These are phyloP conservation scores for Drosophila orosa DNA, from an alignment of 1,140 invertebrate genomes.

Conservation along the genomic window DNA sequence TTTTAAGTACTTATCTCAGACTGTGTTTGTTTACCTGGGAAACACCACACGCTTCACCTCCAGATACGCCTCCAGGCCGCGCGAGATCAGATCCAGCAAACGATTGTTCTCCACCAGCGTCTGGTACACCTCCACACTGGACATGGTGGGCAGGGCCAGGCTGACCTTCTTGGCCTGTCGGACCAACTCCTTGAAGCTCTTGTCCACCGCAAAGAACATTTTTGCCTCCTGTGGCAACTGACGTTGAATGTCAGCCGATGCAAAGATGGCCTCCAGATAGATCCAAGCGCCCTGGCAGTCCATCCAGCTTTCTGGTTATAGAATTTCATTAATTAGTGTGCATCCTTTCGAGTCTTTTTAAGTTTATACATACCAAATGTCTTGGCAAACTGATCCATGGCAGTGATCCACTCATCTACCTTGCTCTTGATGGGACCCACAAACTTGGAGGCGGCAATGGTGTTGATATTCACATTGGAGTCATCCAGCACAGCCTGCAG, in stretches of 20 bases:
- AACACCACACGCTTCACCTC: conserved; percentile 96
- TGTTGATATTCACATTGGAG: conserved; percentile 93
- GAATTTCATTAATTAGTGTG: too few relatives aligned
- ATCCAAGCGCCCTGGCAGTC: conserved; percentile 93
- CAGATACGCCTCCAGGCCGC: conserved; percentile 91
- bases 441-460: conserved; percentile 92
- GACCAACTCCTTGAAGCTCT: conserved; percentile 94
- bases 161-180: conserved; percentile 89
- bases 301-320: conserved; percentile 91
- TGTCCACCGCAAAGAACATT: conserved; percentile 93
- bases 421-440: conserved; percentile 91
- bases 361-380: conserved; percentile 87
- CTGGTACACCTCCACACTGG: conserved; percentile 88
- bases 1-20: too few relatives aligned
- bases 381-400: conserved; percentile 90
- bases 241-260: conserved; percentile 94
- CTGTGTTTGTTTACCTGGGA: conserved; percentile 89
- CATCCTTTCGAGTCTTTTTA: neutral
- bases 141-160: conserved; percentile 89
- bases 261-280: conserved; percentile 94
- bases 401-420: conserved; percentile 91
- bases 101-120: conserved; percentile 90
- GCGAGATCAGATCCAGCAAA: conserved; percentile 92
- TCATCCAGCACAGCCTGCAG: conserved; percentile 92
- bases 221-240: conserved; percentile 94